phyloP scores from a whole-genome alignment of 2,113 vertebrate genomes.

The Oreochromis spilurus region DNA sequence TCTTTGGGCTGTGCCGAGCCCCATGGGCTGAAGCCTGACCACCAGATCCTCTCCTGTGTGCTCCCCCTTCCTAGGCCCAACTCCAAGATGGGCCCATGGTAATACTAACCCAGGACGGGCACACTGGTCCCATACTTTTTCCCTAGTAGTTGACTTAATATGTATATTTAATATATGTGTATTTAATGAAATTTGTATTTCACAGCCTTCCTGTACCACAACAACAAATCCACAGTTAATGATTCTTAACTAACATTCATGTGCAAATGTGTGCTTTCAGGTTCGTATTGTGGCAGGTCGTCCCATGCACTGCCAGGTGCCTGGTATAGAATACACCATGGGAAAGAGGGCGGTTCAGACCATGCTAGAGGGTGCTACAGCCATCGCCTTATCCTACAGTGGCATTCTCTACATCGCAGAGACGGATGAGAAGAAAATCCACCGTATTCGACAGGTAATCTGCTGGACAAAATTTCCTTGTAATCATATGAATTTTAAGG shows the following conservation, averaged over 20 bases:
- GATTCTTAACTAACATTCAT: not conserved
- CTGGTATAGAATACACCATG: conserved; percentile 86
- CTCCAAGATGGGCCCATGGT: not conserved
- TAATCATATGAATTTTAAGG: not conserved
- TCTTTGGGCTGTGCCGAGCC: not conserved
- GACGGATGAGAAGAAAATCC: conserved; percentile 96
- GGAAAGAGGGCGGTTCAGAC: conserved; percentile 92
- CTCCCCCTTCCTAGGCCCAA: not conserved
- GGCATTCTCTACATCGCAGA: conserved; percentile 94
- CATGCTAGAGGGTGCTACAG: conserved; percentile 89
- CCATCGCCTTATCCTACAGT: conserved; percentile 92
- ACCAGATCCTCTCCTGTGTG: not conserved
- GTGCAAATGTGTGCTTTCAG: conserved; percentile 8
- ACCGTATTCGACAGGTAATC: conserved; percentile 88
- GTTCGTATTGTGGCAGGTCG: conserved; percentile 93
- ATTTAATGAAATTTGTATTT: not conserved
- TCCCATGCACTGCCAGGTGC: conserved; percentile 97
- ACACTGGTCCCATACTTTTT: not conserved
- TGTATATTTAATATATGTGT: not conserved
- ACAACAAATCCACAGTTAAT: not conserved
- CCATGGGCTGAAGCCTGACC: not conserved
- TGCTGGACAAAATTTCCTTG: not conserved
- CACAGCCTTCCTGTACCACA: not conserved
- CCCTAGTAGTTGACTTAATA: not conserved
- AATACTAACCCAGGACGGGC: not conserved